Evolutionary conservation across 2,797 vertebrate genomes (phyloP).

Genomic region (Linurgus olivaceus): DNA sequence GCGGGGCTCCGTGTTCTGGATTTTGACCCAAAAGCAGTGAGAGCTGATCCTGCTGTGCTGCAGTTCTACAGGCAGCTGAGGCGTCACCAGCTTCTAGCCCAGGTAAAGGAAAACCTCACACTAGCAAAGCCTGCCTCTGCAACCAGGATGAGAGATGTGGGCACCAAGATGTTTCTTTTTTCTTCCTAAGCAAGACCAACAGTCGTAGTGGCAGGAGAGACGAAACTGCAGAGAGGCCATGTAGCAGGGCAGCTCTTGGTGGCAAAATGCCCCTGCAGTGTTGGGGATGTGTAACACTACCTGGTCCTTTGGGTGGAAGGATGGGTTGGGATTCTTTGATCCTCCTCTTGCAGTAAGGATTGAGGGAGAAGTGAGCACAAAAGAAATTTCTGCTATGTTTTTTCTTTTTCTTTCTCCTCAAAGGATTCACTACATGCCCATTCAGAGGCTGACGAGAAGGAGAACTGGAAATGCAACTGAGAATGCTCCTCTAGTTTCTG

Average conservation of each 20-base stretch:
- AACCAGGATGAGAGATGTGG: not conserved
- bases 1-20: slow-evolving; percentile 92
- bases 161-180: not conserved
- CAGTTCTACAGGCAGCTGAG: slow-evolving; percentile 85
- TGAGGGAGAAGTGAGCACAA: not conserved
- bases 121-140: not conserved
- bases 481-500: not conserved
- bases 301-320: not conserved
- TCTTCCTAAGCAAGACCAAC: not conserved
- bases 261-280: not conserved
- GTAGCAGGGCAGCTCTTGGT: not conserved
- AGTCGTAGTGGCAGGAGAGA: not conserved
- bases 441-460: slow-evolving; percentile 14
- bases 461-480: slow-evolving; percentile 39
- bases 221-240: not conserved
- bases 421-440: not conserved
- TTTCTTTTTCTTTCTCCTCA: not conserved
- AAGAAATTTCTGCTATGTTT: accelerated
- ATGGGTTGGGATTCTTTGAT: not conserved
- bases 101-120: slow-evolving; percentile 68
- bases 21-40: slow-evolving; percentile 87
- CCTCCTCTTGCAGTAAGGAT: not conserved
- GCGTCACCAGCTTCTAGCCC: slow-evolving; percentile 76
- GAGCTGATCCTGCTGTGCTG: slow-evolving; percentile 86
- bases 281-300: not conserved